phyloP scores from a whole-genome alignment of 1,140 invertebrate species.

The Lasaia peninsularis region DNA sequence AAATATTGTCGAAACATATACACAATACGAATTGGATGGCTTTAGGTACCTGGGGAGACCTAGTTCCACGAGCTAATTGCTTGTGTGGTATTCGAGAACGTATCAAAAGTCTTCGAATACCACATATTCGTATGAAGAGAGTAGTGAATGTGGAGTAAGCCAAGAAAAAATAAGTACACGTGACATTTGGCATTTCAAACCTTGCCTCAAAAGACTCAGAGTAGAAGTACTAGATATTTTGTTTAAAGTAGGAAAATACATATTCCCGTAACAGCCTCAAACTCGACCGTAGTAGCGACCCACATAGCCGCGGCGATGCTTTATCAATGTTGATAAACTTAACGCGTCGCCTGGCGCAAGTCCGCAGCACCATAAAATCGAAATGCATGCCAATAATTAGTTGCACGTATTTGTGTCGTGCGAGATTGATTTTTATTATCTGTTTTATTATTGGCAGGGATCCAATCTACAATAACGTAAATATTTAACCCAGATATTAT shows the following conservation, averaged over 20 bases:
- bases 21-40: no score
- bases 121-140: no score
- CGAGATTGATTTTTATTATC: conserved; percentile 8
- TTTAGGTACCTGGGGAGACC: no score
- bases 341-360: conserved; percentile 32
- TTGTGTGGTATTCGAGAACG: no score
- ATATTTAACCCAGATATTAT: no score
- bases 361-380: conserved; percentile 40
- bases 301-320: conserved; percentile 43
- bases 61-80: no score
- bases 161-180: no score
- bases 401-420: conserved; percentile 11
- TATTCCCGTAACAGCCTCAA: not conserved
- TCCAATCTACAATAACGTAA: no score
- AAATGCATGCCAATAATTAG: conserved; percentile 26
- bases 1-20: no score
- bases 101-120: no score
- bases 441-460: not conserved
- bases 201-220: not conserved
- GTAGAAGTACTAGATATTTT: not conserved
- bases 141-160: no score
- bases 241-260: conserved; percentile 3
- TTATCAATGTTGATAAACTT: conserved; percentile 66
- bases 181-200: no score
- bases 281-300: conserved; percentile 35